Percentiles rank a stretch among this genome's conserved stretches.
phyloP scores from a whole-genome alignment of 2,797 vertebrate genomes.

The Caiman crocodilus region DNA sequence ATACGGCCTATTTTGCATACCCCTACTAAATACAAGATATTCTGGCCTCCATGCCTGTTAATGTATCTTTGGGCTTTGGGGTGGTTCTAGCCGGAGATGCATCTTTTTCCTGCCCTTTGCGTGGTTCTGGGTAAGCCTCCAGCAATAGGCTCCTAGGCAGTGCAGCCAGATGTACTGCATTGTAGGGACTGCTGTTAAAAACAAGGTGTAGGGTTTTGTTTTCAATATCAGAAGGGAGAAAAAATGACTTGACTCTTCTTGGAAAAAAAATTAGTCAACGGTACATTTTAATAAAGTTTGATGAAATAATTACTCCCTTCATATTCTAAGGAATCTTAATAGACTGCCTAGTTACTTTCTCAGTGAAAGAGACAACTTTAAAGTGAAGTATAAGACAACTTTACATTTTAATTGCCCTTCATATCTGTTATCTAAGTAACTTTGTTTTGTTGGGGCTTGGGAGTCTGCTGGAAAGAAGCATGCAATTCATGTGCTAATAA shows the following conservation, averaged over 20 bases:
- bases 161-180: background rate
- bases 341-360: background rate
- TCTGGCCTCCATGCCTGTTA: too few species aligned
- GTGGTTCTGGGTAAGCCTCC: background rate
- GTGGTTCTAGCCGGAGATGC: too few species aligned
- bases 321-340: background rate
- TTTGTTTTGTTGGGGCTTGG: background rate
- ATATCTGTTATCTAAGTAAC: background rate
- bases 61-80: too few species aligned
- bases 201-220: rapidly evolving
- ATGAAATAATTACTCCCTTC: constrained; percentile 2
- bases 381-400: background rate
- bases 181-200: background rate
- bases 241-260: background rate
- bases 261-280: background rate
- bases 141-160: background rate
- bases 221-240: background rate
- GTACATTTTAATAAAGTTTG: constrained; percentile 5
- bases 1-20: too few species aligned
- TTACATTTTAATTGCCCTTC: background rate
- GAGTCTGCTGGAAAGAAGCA: background rate
- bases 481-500: background rate
- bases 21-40: too few species aligned
- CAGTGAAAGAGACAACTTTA: rapidly evolving
- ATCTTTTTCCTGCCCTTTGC: too few species aligned